A percentile compares a stretch with the other conserved stretches of the same genome.
Evolutionary conservation across 2,888 invertebrate genomes (phyloP).

Genomic region (Drosophila lutescens): DNA sequence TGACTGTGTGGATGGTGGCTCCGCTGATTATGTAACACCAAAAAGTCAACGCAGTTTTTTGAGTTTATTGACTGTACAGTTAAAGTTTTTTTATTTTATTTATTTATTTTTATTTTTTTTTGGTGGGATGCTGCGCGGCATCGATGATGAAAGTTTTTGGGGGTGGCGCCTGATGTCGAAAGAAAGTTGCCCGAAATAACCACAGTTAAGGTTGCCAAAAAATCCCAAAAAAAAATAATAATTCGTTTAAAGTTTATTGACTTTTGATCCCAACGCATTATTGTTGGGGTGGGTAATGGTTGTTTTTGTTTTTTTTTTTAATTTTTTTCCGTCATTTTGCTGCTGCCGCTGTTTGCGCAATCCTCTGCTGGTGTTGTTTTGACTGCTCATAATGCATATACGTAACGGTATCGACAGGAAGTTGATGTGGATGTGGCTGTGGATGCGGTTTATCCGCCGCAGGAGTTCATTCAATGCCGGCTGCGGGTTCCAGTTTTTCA

Average conservation of each 20-base stretch:
- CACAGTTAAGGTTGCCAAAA: conserved; percentile 2
- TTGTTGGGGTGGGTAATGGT: conserved; percentile 82
- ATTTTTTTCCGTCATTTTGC: conserved; percentile 12
- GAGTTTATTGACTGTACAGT: conserved; percentile 57
- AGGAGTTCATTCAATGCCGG: conserved; percentile 63
- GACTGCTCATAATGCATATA: conserved; percentile 63
- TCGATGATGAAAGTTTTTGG: conserved; percentile 48
- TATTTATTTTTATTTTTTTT: conserved; percentile 5
- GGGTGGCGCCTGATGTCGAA: conserved; percentile 36
- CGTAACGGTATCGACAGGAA: conserved; percentile 74
- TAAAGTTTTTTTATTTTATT: conserved; percentile 7
- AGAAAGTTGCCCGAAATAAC: conserved; percentile 62
- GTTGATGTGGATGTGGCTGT: conserved; percentile 25
- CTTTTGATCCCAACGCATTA: conserved; percentile 76
- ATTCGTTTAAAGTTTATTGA: conserved; percentile 71
- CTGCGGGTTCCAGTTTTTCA: conserved; percentile 44
- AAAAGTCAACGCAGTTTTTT: conserved; percentile 52
- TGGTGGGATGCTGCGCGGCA: conserved; percentile 15
- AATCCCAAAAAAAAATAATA: not conserved
- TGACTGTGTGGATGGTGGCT: not conserved
- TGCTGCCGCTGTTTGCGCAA: conserved; percentile 42
- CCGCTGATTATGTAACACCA: conserved; percentile 67
- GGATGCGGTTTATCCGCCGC: conserved; percentile 24
- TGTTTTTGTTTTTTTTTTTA: conserved; percentile 40
- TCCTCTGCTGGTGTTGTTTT: conserved; percentile 46